Percentiles rank a stretch among this genome's conserved stretches.
phyloP scores from a whole-genome alignment of 2,888 invertebrate genomes.

The Taenaris catops region DNA sequence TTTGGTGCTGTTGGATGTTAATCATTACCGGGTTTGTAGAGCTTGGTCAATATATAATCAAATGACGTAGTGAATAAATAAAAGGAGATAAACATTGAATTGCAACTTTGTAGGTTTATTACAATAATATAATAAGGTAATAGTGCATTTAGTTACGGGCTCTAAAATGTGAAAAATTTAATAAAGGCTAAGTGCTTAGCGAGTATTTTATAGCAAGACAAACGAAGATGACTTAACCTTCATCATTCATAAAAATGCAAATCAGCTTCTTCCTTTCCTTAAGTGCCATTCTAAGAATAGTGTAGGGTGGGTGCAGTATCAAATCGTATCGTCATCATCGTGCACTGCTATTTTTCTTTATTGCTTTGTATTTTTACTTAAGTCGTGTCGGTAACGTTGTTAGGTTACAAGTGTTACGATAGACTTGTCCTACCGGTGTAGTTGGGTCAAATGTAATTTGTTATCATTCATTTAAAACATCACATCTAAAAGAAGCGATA shows the following conservation, averaged over 20 bases:
- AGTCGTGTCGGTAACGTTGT: no score
- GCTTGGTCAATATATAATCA: not conserved
- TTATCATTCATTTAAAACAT: no score
- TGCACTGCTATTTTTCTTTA: constrained; percentile 21
- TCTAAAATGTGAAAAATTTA: not conserved
- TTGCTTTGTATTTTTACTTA: constrained; percentile 6
- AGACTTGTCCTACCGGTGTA: no score
- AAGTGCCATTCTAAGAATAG: constrained; percentile 62
- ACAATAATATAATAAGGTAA: not conserved
- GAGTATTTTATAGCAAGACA: constrained; percentile 18
- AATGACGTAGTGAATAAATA: not conserved
- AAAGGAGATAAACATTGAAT: not conserved
- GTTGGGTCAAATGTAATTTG: no score
- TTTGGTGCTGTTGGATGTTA: no score
- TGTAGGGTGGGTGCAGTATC: constrained; percentile 60
- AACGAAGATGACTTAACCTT: constrained; percentile 40
- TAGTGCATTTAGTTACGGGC: no score
- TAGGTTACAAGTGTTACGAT: no score
- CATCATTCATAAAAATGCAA: constrained; percentile 72
- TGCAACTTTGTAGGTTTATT: no score
- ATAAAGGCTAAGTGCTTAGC: constrained; percentile 8
- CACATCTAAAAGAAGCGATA: no score
- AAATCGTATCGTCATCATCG: constrained; percentile 25
- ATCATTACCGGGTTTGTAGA: not conserved
- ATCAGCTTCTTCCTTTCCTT: constrained; percentile 70